Evolutionary conservation across 2,888 invertebrate species (phyloP), one percentile per base, ranked within the genome.

Genomic region (Drosophila pseudotalamancana): DNA sequence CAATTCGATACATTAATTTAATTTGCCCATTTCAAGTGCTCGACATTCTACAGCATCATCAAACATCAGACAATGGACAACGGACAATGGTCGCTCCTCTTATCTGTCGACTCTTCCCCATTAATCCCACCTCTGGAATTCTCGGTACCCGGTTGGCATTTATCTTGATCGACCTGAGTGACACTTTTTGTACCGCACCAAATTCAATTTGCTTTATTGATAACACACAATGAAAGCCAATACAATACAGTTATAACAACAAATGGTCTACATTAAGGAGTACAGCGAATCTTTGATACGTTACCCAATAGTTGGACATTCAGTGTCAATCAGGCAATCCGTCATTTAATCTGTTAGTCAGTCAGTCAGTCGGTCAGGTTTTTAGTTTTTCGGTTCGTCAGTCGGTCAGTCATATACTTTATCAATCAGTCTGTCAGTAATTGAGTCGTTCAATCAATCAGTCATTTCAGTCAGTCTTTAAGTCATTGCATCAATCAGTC

Each of bases 151-250:
- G 50, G 68, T 49, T 74, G 74, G 61, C 84, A 86, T 86, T 80
- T 72, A 83, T 86, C 86, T 83, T 68, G 81, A 78, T 83, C 83
- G 81, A 77, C 64, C 77, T 67, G 77, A 72, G 85, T 85, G 85
- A 77, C 79, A 74, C 65, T 79, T 81, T 80, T 80, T 84, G 73
- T 77, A 67, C 64, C 71, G 74, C 64, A 75, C 42, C 59, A 55
- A 80, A 83, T 86, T 83, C 86, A 83, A 83, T 86, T 86, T 86
- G 79, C 77, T 86, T 78, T 83, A 83, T 83, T 81, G 86, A 77
- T 85, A 77, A 54, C 77, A 61, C 35, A 67, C 73, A 74, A 67
- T 67, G 53, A 63, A 46, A 42, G 57, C 40, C 78, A 77, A 80
- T 60, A 64, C 62, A 66, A 62, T 48, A 74, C 68, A 77, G 65